Conservation (phyloP, 2,797 vertebrate genomes). For the Pantherophis vulpinus region DNA sequence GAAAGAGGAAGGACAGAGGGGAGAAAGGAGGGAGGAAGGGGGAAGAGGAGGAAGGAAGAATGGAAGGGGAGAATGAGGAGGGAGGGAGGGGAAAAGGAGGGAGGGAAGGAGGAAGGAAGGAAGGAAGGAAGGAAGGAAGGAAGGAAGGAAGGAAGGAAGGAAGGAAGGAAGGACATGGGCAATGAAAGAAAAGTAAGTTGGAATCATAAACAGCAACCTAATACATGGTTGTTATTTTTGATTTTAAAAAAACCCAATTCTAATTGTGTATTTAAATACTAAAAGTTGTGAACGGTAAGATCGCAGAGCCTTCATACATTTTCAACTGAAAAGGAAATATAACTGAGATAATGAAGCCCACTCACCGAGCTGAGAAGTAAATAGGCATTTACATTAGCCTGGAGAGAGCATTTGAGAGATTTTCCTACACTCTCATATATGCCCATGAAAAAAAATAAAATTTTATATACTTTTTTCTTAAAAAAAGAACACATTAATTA, state of each 20-base stretch:
- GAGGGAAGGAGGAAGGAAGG: fast-evolving
- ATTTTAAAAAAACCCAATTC: background rate
- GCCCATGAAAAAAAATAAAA: background rate
- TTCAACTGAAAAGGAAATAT: background rate
- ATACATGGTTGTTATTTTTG: background rate
- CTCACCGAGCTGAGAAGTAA: background rate
- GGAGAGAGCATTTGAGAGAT: background rate
- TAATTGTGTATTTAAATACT: background rate
- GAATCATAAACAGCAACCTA: background rate
- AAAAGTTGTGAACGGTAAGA: background rate
- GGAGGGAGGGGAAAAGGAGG: too few relatives aligned
- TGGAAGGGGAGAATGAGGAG: too few relatives aligned
- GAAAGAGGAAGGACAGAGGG: too few relatives aligned
- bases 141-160: background rate
- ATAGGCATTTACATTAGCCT: background rate
- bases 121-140: background rate
- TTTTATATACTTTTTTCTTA: background rate
- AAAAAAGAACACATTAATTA: background rate
- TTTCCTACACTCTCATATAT: background rate
- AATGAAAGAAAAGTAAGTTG: background rate
- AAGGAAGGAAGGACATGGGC: background rate
- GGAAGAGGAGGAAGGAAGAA: too few relatives aligned
- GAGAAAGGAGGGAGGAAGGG: too few relatives aligned
- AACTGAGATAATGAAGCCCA: background rate
- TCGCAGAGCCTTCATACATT: background rate